phyloP scores from a whole-genome alignment of 2,113 vertebrate species.

The Lasiurus borealis region DNA sequence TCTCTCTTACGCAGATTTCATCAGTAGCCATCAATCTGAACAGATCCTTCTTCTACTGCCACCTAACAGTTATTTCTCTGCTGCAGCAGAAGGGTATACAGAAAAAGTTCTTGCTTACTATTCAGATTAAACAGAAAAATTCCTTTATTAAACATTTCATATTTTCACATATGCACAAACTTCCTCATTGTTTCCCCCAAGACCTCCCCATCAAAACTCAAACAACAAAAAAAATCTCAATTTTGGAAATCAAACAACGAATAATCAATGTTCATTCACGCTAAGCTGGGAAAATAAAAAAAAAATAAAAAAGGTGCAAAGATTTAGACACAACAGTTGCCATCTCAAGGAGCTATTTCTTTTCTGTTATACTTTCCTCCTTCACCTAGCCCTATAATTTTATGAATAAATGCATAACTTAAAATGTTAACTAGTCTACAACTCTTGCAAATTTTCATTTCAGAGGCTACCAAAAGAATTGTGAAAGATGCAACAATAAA shows the following conservation, averaged over 20 bases:
- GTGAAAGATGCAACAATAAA: conserved; percentile 45
- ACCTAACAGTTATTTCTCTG: conserved; percentile 89
- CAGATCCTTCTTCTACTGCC: conserved; percentile 85
- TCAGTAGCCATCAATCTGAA: conserved; percentile 80
- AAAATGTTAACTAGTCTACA: conserved; percentile 41
- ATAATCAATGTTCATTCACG: conserved; percentile 70
- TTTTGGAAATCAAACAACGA: conserved; percentile 62
- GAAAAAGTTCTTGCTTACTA: conserved; percentile 88
- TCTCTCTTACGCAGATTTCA: conserved; percentile 79
- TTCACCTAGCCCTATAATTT: conserved; percentile 32
- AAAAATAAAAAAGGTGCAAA: neutral
- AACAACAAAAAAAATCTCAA: conserved; percentile 55
- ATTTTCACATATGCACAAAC: conserved; percentile 65
- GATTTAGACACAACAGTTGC: conserved; percentile 30
- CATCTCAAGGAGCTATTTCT: conserved; percentile 44
- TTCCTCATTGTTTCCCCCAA: conserved; percentile 47
- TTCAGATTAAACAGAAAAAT: conserved; percentile 72
- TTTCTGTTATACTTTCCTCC: neutral
- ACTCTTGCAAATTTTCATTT: conserved; percentile 39
- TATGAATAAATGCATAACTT: conserved; percentile 11
- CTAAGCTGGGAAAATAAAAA: conserved; percentile 44
- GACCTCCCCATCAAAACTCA: conserved; percentile 32
- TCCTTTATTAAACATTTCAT: conserved; percentile 77
- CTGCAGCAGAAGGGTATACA: conserved; percentile 90
- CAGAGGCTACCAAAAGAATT: conserved; percentile 51